Evolutionary conservation across 30 jellyfish, hydroid and myxozoan genomes (phyloP).

Genomic region (Aurelia sp.): DNA sequence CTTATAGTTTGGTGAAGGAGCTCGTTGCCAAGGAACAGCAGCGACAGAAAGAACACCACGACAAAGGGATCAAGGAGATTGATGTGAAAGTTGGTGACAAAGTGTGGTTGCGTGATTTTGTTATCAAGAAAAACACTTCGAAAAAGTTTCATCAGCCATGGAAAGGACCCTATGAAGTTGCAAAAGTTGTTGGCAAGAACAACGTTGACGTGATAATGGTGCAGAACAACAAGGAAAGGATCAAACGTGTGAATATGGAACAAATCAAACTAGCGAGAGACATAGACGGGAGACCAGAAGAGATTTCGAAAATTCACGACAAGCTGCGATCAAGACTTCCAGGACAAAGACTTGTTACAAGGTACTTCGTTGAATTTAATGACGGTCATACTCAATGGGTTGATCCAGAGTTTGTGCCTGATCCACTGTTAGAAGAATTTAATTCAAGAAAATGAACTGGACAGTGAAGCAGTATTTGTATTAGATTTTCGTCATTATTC

Average conservation of each 20-base stretch:
- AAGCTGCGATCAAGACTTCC: constrained; percentile 56
- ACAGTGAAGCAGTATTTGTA: neutral
- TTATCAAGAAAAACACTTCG: constrained; percentile 40
- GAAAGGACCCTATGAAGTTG: constrained; percentile 37
- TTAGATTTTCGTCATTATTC: too few relatives aligned
- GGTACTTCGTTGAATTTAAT: constrained; percentile 38
- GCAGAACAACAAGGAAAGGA: constrained; percentile 14
- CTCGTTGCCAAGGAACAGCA: constrained; percentile 39
- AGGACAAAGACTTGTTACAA: constrained; percentile 44
- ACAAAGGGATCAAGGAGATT: constrained; percentile 23
- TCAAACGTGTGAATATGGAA: constrained; percentile 31
- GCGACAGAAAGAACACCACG: constrained; percentile 33
- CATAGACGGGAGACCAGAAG: constrained; percentile 42
- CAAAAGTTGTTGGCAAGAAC: constrained; percentile 9
- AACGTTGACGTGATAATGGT: constrained; percentile 6
- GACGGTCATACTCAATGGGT: constrained; percentile 53
- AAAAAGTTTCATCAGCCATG: neutral
- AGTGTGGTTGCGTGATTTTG: too few relatives aligned
- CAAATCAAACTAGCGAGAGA: constrained; percentile 33
- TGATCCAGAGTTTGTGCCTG: constrained; percentile 48
- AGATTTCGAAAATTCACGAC: constrained; percentile 23
- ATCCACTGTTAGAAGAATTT: constrained; percentile 33
- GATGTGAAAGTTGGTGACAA: constrained; percentile 5
- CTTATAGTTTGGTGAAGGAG: constrained; percentile 29
- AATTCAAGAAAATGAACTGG: constrained; percentile 44